Base-by-base conservation (phyloP, 2,888 invertebrate genomes). In the Eristalinus sepulchralis region DNA sequence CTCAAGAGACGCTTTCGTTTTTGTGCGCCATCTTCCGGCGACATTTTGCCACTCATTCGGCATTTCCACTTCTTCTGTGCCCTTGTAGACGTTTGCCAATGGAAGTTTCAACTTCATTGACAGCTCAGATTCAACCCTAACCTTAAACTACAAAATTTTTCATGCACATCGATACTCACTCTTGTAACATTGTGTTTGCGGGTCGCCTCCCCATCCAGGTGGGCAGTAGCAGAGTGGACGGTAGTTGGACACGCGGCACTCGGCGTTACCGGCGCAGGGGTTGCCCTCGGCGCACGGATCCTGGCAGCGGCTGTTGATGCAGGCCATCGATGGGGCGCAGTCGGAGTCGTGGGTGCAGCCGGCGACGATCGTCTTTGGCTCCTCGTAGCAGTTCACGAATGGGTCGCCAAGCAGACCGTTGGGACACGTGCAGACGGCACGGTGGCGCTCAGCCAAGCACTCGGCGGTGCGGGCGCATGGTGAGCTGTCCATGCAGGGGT, bases 181-280 rank as follows among this genome's bases (percentile, higher is more conserved):
- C 94, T 96, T 96, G 91, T 96, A 97, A 90, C 98, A 98, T 88
- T 95, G 94, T 24, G 95, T 93, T 92, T 97, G 96, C 36, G 98
- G 97, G 92, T 98, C 96, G 84, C 98, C 98, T 70, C 97, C 97
- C 93, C 96, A 97, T 88, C 96, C 97, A 66, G 95, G 94, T 20
- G 96, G 96, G 91, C 98, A 98, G 90, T 94, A 95, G 92, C 98
- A 98, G 22, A 95, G 95, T 4, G 97, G 97, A 88, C 97, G 95
- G 91, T 97, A 97, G 89, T 95, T 94, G 60, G 94, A 93, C 0
- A 96, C 96, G 20, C 95, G 94, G 90, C 98, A 98, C 88, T 96
- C 94, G 0, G 98, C 97, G 86, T 96, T 95, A 10, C 94, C 93
- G 66, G 97, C 97, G 90, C 98, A 98, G 1, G 96, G 96, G 89